Conservation (phyloP, 2,888 invertebrate genomes). For the Cheilosia vulpina region DNA sequence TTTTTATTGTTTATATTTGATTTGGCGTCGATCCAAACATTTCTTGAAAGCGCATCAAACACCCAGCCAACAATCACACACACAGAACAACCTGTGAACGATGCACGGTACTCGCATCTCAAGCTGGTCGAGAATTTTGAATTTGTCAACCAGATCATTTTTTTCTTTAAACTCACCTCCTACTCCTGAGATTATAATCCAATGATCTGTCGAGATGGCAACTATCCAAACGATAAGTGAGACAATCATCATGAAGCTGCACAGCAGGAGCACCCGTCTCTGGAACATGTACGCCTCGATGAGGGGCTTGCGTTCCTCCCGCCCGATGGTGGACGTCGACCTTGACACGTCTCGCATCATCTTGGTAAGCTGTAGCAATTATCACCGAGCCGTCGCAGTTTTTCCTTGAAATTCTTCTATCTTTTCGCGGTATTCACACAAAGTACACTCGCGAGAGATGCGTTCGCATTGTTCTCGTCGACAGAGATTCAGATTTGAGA, state of each 20-base stretch:
- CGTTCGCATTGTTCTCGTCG: slow-evolving; percentile 57
- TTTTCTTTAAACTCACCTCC: slow-evolving; percentile 77
- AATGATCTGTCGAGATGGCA: slow-evolving; percentile 90
- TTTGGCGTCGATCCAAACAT: slow-evolving; percentile 62
- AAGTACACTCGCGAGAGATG: slow-evolving; percentile 5
- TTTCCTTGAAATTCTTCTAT: not conserved
- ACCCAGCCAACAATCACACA: slow-evolving; percentile 21
- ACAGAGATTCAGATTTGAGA: not conserved
- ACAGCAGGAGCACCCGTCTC: slow-evolving; percentile 88
- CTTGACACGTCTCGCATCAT: slow-evolving; percentile 85
- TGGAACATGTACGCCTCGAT: slow-evolving; percentile 88
- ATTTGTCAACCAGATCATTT: slow-evolving; percentile 54
- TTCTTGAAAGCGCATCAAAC: slow-evolving; percentile 62
- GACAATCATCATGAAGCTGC: slow-evolving; percentile 88
- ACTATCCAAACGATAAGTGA: slow-evolving; percentile 89
- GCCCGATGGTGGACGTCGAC: slow-evolving; percentile 87
- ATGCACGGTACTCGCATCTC: not conserved
- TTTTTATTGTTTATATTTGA: slow-evolving; percentile 66
- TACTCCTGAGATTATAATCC: slow-evolving; percentile 86
- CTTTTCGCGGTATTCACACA: slow-evolving; percentile 17
- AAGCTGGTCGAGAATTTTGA: slow-evolving; percentile 13
- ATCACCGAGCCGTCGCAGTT: not conserved
- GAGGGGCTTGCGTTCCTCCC: slow-evolving; percentile 85
- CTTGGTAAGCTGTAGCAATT: not conserved
- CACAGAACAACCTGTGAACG: slow-evolving; percentile 72